Base-by-base conservation (phyloP, 2,797 vertebrate genomes). In the Muscicapa striata region DNA sequence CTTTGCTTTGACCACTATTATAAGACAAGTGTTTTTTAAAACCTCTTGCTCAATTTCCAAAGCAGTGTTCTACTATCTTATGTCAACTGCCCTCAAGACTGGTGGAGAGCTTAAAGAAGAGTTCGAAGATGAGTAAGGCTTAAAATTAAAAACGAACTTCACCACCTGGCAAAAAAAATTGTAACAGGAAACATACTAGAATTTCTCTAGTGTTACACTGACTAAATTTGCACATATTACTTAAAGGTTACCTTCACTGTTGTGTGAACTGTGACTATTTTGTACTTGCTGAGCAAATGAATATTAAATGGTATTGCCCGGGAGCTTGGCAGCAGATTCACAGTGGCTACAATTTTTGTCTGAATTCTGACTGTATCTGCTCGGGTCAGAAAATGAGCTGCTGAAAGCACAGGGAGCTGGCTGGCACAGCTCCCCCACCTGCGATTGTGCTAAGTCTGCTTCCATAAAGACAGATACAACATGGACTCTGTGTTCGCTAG, bases 401-500 rank as follows among this genome's bases (percentile, higher is more conserved):
- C 62, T 72, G 63, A 78, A 90, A 80, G 46, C 43, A 69, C 10
- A 24, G 36, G 24, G 58, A 57, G 49, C 32, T 66, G 26, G 23
- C 8, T 83, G 58, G 82, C 62, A 87, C 4, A 11, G 26, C 20
- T 83, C 12, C 27, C 46, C 36, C n/a, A 75, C 12, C 55, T 76
- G 55, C 29, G 59, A 72, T 66, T 1, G 1, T 76, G 58, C 15
- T 13, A 73, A 89, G 32, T 66, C 70, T 67, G 40, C 64, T 63
- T 63, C 23, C 75, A 49, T 3, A 11, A 84, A 82, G 48, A 38
- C 46, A 66, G 27, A 66, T 51, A 73, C 8, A 67, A 41, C 23
- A 38, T 1, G 10, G 36, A 32, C 58, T 36, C 32, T 38, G 52
- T 6, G 2, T 7, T 2, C 0, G 0, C 49, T 64, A 62, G 38